These are phyloP conservation scores for Oenanthe melanoleuca DNA, from an alignment of 2,113 vertebrate genomes.

Conservation along the genomic window DNA sequence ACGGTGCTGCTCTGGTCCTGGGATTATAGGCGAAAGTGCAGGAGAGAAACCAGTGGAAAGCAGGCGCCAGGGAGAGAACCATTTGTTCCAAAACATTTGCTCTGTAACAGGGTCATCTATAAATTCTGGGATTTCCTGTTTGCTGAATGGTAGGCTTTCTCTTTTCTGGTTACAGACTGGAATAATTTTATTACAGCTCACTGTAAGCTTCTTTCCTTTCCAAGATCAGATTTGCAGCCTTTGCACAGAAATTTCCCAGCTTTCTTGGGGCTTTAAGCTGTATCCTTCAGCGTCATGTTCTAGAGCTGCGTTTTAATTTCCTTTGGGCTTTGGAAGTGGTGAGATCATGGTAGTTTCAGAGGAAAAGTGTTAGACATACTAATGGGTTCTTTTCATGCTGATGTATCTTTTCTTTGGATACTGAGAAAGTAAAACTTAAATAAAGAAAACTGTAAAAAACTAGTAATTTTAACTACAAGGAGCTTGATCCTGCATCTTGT, in stretches of 20 bases:
- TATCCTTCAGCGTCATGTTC: constrained; percentile 17
- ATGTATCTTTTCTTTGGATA: not conserved
- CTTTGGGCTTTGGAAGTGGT: constrained; percentile 40
- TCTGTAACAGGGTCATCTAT: constrained; percentile 76
- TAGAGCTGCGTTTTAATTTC: constrained; percentile 59
- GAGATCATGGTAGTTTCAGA: constrained; percentile 59
- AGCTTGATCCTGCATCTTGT: not conserved
- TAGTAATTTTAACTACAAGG: not conserved
- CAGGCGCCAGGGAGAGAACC: constrained; percentile 69
- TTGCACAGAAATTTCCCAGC: constrained; percentile 51
- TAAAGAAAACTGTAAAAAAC: not conserved
- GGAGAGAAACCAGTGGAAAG: constrained; percentile 63
- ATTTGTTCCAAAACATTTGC: constrained; percentile 81
- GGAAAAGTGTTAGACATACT: constrained; percentile 24
- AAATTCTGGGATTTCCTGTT: constrained; percentile 81
- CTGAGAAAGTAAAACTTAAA: not conserved
- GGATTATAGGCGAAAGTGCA: not conserved
- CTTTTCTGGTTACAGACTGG: constrained; percentile 33
- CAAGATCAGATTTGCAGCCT: not conserved
- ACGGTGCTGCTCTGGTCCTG: constrained; percentile 71
- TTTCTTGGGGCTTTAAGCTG: constrained; percentile 41
- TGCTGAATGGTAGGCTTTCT: constrained; percentile 52
- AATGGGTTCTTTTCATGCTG: not conserved
- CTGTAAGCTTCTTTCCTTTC: constrained; percentile 31
- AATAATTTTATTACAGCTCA: constrained; percentile 38